Base-by-base conservation (phyloP, 2,797 vertebrate species). In the Psittacula derbiana region DNA sequence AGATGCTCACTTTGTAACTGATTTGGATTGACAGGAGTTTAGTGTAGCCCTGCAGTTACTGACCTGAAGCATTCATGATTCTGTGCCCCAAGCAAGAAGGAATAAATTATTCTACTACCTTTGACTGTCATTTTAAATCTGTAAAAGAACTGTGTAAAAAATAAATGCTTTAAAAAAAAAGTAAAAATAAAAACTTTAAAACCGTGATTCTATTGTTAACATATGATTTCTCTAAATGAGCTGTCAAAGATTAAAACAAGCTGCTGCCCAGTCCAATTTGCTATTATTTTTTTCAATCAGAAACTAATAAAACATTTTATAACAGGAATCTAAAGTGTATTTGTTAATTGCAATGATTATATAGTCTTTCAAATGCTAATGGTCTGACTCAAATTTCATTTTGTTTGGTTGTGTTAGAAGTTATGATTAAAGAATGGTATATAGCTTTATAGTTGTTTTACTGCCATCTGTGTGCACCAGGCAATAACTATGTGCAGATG, bases 401-500 rank as follows among this genome's bases (percentile, higher is more conserved):
- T 98, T 99, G 98, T 99, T 99, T 99, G 98, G 98, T 98, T 99
- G 98, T 98, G 98, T 98, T 99, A 99, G 98, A 98, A 98, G 98
- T 98, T 98, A 97, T 98, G 99, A 98, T 98, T 98, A 98, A 98
- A 98, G 98, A 98, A 99, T 98, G 97, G 98, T 98, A 99, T 98
- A 99, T 98, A 98, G 99, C 98, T 99, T 99, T 98, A 98, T 98
- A 98, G 98, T 98, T 98, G 98, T 98, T 99, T 98, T 98, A 97
- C 98, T 98, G 98, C 99, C 99, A 99, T 99, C 99, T 99, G 99
- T 98, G 98, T 98, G 98, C 98, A 98, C 98, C 97, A 98, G 97
- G 98, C 98, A 98, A 98, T 99, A 99, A 99, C 98, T 98, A 98
- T 97, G 98, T 99, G 97, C 99, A 99, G 99, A 99, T 99, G 99